These are phyloP conservation scores for Malurus splendens DNA, from an alignment of 2,797 vertebrate genomes.

Conservation along the genomic window DNA sequence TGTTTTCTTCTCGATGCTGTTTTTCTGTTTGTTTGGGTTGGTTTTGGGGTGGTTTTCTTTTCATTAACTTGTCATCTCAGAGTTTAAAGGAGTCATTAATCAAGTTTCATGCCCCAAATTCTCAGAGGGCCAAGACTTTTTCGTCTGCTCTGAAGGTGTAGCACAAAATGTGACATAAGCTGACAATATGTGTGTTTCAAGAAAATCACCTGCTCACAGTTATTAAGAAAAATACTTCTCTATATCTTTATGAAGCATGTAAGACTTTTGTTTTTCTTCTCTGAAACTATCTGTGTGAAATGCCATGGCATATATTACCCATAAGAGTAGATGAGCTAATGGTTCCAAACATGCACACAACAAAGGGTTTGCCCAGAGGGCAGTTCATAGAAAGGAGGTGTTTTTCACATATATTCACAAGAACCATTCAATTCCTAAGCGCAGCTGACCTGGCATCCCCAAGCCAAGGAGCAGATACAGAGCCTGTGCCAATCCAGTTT, in stretches of 20 bases:
- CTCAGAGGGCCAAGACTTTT: neutral
- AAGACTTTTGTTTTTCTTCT: neutral
- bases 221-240: neutral
- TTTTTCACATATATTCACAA: neutral
- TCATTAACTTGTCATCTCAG: neutral
- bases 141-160: neutral
- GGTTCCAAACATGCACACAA: neutral
- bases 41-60: neutral
- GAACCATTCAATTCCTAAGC: accelerated
- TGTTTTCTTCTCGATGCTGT: neutral
- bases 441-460: accelerated
- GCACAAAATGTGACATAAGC: neutral
- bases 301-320: accelerated
- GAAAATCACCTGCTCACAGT: neutral
- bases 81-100: neutral
- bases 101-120: neutral
- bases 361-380: neutral
- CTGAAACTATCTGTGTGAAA: neutral
- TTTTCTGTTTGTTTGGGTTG: neutral
- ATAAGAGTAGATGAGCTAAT: neutral
- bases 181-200: neutral
- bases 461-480: neutral
- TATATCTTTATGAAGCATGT: neutral
- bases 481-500: neutral
- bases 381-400: neutral